Evolutionary conservation across 1,140 invertebrate species (phyloP).

Genomic region (Trichonephila inaurata): DNA sequence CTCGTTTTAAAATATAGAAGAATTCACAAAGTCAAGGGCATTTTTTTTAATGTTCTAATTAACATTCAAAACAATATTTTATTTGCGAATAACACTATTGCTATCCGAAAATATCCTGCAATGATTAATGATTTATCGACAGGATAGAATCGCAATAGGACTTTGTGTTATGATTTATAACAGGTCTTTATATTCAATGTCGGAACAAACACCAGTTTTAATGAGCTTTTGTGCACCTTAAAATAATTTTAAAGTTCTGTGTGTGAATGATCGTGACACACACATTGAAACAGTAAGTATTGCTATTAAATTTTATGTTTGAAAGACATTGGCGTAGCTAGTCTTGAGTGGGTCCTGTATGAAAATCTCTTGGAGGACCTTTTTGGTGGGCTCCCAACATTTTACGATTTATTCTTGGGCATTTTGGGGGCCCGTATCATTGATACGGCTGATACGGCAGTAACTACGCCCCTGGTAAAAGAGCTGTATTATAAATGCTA

Average conservation of each 20-base stretch:
- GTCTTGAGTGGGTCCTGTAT: too few species aligned
- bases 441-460: too few species aligned
- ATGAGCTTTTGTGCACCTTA: neutral
- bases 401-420: too few species aligned
- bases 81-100: neutral
- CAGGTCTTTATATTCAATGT: neutral
- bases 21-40: too few species aligned
- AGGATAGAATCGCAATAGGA: neutral
- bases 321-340: too few species aligned
- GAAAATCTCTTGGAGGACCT: too few species aligned
- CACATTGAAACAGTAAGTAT: neutral
- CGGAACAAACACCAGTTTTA: neutral
- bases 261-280: neutral
- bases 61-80: neutral
- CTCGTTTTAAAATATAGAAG: too few species aligned
- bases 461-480: too few species aligned
- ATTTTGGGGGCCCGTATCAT: too few species aligned
- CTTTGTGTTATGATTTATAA: neutral
- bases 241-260: neutral
- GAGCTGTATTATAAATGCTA: too few species aligned
- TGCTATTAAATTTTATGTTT: too few species aligned
- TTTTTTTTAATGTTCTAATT: neutral
- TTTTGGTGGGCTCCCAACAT: too few species aligned
- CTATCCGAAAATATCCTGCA: neutral
- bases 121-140: neutral